These are phyloP conservation scores for Dicerorhinus sumatrensis DNA, from an alignment of 2,113 vertebrate species.

Conservation along the genomic window DNA sequence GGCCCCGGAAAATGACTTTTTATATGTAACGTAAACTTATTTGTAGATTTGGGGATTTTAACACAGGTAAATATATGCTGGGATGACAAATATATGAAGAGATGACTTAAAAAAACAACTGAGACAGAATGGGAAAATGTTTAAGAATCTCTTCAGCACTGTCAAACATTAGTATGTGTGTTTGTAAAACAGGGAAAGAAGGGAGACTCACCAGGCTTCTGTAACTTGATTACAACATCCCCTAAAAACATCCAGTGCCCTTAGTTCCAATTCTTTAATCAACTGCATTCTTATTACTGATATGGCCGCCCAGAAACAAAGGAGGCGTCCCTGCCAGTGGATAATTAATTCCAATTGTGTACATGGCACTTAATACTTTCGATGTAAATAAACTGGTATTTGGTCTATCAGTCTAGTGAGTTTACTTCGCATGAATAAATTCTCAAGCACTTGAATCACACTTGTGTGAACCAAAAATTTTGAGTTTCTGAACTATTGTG, in stretches of 20 bases:
- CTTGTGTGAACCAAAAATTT: not conserved
- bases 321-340: not conserved
- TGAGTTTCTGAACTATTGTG: not conserved
- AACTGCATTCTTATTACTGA: slow-evolving; percentile 51
- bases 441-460: not conserved
- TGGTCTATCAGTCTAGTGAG: slow-evolving; percentile 41
- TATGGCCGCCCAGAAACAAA: slow-evolving; percentile 50
- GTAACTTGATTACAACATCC: slow-evolving; percentile 31
- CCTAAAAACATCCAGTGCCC: not conserved
- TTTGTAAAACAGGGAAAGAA: not conserved
- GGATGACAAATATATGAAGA: not conserved
- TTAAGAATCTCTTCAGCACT: not conserved
- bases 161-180: not conserved
- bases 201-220: not conserved
- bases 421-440: slow-evolving; percentile 43
- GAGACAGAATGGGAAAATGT: not conserved
- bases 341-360: slow-evolving; percentile 48
- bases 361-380: not conserved
- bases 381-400: not conserved
- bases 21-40: not conserved
- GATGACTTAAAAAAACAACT: not conserved
- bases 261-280: slow-evolving; percentile 43
- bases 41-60: slow-evolving; percentile 24
- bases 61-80: not conserved
- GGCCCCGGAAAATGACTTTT: not conserved